A percentile compares a stretch with the other conserved stretches of the same genome.
These are phyloP conservation scores for Polymixis flavicincta DNA, from an alignment of 2,888 invertebrate genomes.

Conservation along the genomic window DNA sequence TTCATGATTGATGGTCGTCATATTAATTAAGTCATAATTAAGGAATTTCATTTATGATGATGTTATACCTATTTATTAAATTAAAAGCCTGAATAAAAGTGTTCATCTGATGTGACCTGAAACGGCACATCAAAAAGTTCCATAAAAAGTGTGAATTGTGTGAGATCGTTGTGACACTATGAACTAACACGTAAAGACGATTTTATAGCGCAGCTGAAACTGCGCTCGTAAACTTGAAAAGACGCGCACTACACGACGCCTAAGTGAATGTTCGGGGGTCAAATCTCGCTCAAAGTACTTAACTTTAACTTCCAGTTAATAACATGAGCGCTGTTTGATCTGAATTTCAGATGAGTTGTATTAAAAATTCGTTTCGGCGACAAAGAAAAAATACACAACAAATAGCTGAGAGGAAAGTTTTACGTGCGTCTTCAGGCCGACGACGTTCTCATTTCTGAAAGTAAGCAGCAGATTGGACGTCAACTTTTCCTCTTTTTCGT, in stretches of 20 bases:
- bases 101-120: constrained; percentile 27
- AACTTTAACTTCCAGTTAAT: constrained; percentile 58
- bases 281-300: constrained; percentile 58
- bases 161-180: constrained; percentile 75
- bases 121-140: constrained; percentile 64
- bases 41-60: neutral
- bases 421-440: constrained; percentile 72
- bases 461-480: constrained; percentile 84
- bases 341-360: constrained; percentile 62
- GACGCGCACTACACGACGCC: constrained; percentile 71
- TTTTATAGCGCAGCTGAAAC: constrained; percentile 78
- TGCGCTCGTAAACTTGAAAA: constrained; percentile 78
- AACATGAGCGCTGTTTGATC: constrained; percentile 55
- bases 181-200: constrained; percentile 77
- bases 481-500: constrained; percentile 82
- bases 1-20: constrained; percentile 57
- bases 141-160: constrained; percentile 76
- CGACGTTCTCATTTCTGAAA: constrained; percentile 83
- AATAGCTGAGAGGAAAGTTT: constrained; percentile 73
- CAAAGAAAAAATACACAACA: constrained; percentile 65
- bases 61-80: constrained; percentile 16
- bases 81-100: constrained; percentile 14
- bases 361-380: constrained; percentile 57
- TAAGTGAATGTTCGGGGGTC: constrained; percentile 69
- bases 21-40: constrained; percentile 54